These are phyloP conservation scores for Delichon dasypus DNA, from an alignment of 2,797 vertebrate species.

Conservation along the genomic window DNA sequence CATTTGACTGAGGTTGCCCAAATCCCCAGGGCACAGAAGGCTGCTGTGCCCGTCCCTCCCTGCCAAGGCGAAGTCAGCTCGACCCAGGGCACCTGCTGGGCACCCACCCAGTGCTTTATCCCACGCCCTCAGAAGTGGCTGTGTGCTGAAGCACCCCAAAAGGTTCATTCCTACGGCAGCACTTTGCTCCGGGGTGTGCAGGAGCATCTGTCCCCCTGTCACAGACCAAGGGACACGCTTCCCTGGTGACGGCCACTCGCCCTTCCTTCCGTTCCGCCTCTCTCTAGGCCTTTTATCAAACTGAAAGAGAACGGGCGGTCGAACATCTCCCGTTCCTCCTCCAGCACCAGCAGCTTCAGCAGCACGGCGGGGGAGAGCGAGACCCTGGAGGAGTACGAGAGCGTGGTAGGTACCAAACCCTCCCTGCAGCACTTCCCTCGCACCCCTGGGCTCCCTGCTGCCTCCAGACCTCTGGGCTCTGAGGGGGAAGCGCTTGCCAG, in stretches of 20 bases:
- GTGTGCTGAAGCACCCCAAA: fast-evolving
- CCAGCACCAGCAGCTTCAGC: constrained; percentile 98
- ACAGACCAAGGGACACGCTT: fast-evolving
- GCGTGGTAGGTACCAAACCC: constrained; percentile 68
- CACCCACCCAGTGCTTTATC: neutral
- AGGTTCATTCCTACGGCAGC: fast-evolving
- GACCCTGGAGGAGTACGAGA: constrained; percentile 89
- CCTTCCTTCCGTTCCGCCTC: neutral
- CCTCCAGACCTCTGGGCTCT: neutral
- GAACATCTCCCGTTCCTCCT: constrained; percentile 95
- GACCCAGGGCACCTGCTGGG: neutral
- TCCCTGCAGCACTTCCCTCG: fast-evolving
- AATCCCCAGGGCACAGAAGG: fast-evolving
- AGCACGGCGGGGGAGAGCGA: constrained; percentile 93
- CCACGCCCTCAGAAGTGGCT: fast-evolving
- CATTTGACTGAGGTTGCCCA: neutral
- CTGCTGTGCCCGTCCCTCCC: neutral
- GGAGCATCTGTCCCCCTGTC: neutral
- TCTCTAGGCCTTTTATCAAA: constrained; percentile 85
- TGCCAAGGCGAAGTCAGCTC: neutral
- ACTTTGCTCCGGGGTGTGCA: neutral
- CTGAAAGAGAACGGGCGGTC: constrained; percentile 88
- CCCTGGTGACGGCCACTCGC: neutral
- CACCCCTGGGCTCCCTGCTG: fast-evolving
- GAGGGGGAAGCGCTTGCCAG: fast-evolving